Evolutionary conservation across 2,797 vertebrate species (phyloP), one percentile per base, ranked within the genome.

Genomic region (Rhynchonycteris naso): DNA sequence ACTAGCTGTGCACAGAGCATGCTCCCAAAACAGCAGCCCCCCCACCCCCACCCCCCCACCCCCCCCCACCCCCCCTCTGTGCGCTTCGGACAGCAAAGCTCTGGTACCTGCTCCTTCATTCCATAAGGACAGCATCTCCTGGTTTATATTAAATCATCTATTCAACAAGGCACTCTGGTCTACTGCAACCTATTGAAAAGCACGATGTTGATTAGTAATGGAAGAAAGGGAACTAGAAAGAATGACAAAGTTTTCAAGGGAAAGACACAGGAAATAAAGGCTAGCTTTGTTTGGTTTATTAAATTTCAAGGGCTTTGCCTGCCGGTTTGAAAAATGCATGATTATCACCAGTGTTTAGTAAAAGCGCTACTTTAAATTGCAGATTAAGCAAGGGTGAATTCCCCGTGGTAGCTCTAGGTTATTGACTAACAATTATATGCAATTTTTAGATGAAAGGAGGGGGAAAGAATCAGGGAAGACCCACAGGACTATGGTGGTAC

Each of bases 361-460:
- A 94, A 96, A 94, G 30, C 86, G 82, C 30, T 94, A 93, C 90
- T 96, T 95, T 94, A 96, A 94, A 95, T 90, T 88, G 84, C 76
- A 94, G 80, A 96, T 84, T 87, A 59, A 97, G 87, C 92, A 91
- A 97, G 81, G 65, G 92, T 47, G 78, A 92, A 86, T 88, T 59
- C 54, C 47, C 80, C 72, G 63, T 63, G 76, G 76, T 81, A 85
- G 71, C 35, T 63, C 22, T 30, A 82, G 63, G 89, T 89, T 93
- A 87, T 43, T 58, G 47, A 50, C 79, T 95, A 94, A 82, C 82
- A 94, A 95, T 88, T 69, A 79, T 8, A 76, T 14, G 59, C 33
- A 90, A 80, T 92, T 89, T 95, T 90, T 76, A 88, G 93, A 75
- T 56, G 76, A 93, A 63, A 75, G 33, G 66, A 85, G 22, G 63